These are phyloP conservation scores for Dryobates pubescens DNA, from an alignment of 2,797 vertebrate species.

Conservation along the genomic window DNA sequence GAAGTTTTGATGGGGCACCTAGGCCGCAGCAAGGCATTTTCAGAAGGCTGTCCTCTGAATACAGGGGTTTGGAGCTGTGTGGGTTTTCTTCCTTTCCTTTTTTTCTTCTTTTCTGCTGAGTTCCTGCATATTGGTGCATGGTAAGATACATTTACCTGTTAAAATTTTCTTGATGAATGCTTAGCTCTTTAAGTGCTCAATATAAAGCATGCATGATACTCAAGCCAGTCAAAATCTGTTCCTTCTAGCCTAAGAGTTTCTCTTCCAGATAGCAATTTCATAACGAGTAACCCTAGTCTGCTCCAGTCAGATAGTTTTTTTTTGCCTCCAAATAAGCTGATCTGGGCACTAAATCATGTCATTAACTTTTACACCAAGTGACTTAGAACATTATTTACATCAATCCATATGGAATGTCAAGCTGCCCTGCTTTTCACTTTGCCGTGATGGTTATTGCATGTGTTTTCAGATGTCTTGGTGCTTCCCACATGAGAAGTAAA, in stretches of 20 bases:
- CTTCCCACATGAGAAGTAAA: background rate
- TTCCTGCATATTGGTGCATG: background rate
- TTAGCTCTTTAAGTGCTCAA: background rate
- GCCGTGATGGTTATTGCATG: rapidly evolving
- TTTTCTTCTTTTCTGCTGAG: background rate
- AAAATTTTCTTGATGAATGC: background rate
- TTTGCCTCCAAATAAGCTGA: background rate
- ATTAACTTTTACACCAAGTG: background rate
- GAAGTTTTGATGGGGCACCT: background rate
- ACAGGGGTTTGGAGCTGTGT: background rate
- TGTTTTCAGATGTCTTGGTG: background rate
- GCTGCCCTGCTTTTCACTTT: background rate
- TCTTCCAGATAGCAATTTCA: background rate
- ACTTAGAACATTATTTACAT: background rate
- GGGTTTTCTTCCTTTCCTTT: too few species aligned
- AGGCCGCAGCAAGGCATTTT: background rate
- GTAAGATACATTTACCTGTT: background rate
- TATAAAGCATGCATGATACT: background rate
- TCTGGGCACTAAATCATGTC: background rate
- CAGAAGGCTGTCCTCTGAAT: background rate
- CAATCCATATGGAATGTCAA: background rate
- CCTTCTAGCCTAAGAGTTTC: background rate
- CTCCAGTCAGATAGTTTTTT: background rate
- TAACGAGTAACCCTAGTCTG: background rate
- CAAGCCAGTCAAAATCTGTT: background rate